A percentile compares a stretch with the other conserved stretches of the same genome.
These are phyloP conservation scores for Engystomops pustulosus DNA, from an alignment of 2,113 vertebrate species.

Conservation along the genomic window DNA sequence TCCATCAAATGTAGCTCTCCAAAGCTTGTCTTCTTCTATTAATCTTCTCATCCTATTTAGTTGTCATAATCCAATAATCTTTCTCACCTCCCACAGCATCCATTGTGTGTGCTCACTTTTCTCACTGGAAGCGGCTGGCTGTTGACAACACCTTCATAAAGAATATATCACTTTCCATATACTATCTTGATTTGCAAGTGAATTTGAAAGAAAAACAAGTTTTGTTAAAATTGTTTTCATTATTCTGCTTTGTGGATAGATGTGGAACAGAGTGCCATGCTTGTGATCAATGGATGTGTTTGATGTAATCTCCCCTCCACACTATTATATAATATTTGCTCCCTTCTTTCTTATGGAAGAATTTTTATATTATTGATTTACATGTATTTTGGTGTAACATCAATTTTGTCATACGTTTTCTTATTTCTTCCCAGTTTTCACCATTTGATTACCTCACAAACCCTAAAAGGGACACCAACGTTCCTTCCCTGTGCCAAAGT, in stretches of 20 bases:
- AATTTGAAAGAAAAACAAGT: not conserved
- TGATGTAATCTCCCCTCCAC: too few relatives aligned
- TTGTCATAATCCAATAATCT: slow-evolving; percentile 54
- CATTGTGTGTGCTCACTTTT: slow-evolving; percentile 19
- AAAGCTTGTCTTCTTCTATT: slow-evolving; percentile 44
- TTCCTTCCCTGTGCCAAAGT: too few relatives aligned
- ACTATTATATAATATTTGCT: too few relatives aligned
- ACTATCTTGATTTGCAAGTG: slow-evolving; percentile 8
- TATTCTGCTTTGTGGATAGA: not conserved
- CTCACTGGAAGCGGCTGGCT: not conserved
- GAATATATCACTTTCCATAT: slow-evolving; percentile 7
- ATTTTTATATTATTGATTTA: too few relatives aligned
- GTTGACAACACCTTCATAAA: slow-evolving; percentile 36
- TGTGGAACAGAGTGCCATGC: not conserved
- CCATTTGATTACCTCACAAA: too few relatives aligned
- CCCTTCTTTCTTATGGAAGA: too few relatives aligned
- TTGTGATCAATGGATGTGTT: slow-evolving; percentile 4
- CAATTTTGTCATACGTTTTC: too few relatives aligned
- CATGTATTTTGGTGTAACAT: too few relatives aligned
- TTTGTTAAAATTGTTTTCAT: not conserved
- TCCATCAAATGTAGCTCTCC: slow-evolving; percentile 36
- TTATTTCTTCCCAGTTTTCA: too few relatives aligned
- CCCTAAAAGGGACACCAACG: too few relatives aligned
- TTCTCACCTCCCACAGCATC: slow-evolving; percentile 43
- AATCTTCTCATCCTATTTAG: slow-evolving; percentile 42